Percentiles rank a stretch among this genome's conserved stretches.
phyloP scores from a whole-genome alignment of 2,797 vertebrate genomes.

The Coluber constrictor region DNA sequence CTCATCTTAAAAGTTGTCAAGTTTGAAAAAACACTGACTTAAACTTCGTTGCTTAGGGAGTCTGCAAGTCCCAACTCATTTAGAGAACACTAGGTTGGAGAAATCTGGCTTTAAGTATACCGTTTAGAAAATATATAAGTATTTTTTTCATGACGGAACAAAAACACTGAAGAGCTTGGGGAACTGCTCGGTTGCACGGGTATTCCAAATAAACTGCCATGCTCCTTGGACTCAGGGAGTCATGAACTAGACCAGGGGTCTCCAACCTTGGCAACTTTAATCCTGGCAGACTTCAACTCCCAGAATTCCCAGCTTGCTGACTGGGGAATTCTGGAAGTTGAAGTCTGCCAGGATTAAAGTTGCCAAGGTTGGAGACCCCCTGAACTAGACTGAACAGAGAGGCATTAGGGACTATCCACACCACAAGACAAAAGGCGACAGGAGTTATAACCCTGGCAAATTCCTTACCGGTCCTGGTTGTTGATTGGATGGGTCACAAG shows the following conservation, averaged over 20 bases:
- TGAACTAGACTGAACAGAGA: background rate
- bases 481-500: conserved; percentile 93
- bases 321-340: too few relatives aligned
- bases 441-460: background rate
- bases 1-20: background rate
- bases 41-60: background rate
- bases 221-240: background rate
- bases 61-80: background rate
- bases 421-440: background rate
- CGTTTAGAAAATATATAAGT: background rate
- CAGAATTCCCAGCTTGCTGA: too few relatives aligned
- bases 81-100: background rate
- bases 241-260: too few relatives aligned
- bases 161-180: background rate
- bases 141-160: background rate
- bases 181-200: background rate
- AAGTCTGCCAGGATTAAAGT: too few relatives aligned
- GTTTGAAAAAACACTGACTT: background rate
- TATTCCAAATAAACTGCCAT: background rate
- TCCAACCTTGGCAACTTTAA: too few relatives aligned
- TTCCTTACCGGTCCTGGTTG: conserved; percentile 87
- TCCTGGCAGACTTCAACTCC: too few relatives aligned
- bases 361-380: too few relatives aligned
- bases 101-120: background rate
- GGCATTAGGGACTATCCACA: too few relatives aligned